These are phyloP conservation scores for Leptinotarsa tumamoca DNA, from an alignment of 2,888 invertebrate genomes.

Conservation along the genomic window DNA sequence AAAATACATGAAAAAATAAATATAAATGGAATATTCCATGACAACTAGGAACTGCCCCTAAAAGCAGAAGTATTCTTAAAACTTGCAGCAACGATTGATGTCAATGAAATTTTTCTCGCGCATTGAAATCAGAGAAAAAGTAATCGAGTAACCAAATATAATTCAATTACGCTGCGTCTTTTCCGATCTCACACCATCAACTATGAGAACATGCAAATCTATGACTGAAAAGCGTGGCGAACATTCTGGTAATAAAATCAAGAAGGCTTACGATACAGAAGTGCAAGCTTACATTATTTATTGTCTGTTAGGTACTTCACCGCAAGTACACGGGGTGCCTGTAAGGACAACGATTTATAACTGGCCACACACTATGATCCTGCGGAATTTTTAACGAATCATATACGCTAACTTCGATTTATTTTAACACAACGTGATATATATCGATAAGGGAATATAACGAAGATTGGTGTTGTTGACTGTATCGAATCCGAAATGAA, in stretches of 20 bases:
- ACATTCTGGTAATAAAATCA: constrained; percentile 42
- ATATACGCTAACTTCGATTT: constrained; percentile 43
- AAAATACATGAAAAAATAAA: no score
- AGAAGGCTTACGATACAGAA: constrained; percentile 47
- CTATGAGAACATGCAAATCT: constrained; percentile 22
- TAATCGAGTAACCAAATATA: no score
- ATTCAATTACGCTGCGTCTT: background rate
- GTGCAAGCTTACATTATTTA: constrained; percentile 57
- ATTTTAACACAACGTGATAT: constrained; percentile 32
- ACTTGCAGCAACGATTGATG: no score
- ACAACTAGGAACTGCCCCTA: no score
- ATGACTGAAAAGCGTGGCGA: constrained; percentile 34
- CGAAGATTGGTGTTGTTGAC: constrained; percentile 15
- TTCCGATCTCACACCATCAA: background rate
- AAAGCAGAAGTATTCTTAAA: no score
- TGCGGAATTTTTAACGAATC: constrained; percentile 45
- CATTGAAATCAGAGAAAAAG: no score
- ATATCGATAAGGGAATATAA: constrained; percentile 22
- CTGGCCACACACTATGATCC: constrained; percentile 61
- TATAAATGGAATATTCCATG: no score
- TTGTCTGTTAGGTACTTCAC: constrained; percentile 60
- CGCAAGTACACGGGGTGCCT: constrained; percentile 59
- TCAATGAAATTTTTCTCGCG: no score
- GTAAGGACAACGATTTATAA: constrained; percentile 61
- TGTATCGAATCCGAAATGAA: constrained; percentile 26